Base-by-base conservation (phyloP, 2,888 invertebrate genomes). In the Euphydryas editha region DNA sequence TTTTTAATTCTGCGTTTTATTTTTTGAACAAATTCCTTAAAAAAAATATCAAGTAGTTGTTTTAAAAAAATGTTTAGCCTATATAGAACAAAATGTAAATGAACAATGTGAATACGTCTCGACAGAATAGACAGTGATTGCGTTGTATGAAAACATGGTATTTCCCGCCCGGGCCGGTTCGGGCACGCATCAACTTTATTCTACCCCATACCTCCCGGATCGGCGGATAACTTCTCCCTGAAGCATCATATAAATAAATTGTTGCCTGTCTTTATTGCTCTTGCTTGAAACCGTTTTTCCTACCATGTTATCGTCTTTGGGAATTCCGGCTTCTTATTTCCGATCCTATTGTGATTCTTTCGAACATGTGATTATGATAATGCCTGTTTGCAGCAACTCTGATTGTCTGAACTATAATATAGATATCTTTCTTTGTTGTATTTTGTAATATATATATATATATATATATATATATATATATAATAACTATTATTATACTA, bases 181-280 rank as follows among this genome's bases (percentile, higher is more conserved):
- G 80, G 30, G 81, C 81, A 85, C 86, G 84, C 84, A 89, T 88
- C 90, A 89, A 90, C 85, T 90, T 87, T 88, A 91, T 91, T 90
- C 84, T 81, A 85, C 63, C 63, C 58, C 51, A 58, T 58, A 42
- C 85, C 88, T 87, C 85, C 84, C 80, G 79, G 85, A 81, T 86
- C 85, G 80, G 82, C 77, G 86, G 88, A 81, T 88, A 91, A 92
- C 85, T 88, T 88, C 87, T 90, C 92, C 92, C 92, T 78, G 78
- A 88, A 86, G 91, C 87, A 85, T 90, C 91, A 91, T 92, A 92
- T 90, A 92, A 92, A 92, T 92, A 92, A 92, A 92, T 92, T 92
- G 92, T 92, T 86, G 90, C 82, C 85, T 84, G 88, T 87, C 90
- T 90, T 92, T 90, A 91, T 91, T 89, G 86, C 90, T 73, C 81